Base-by-base conservation (phyloP, 2,113 vertebrate species). In the Ranitomeya variabilis region DNA sequence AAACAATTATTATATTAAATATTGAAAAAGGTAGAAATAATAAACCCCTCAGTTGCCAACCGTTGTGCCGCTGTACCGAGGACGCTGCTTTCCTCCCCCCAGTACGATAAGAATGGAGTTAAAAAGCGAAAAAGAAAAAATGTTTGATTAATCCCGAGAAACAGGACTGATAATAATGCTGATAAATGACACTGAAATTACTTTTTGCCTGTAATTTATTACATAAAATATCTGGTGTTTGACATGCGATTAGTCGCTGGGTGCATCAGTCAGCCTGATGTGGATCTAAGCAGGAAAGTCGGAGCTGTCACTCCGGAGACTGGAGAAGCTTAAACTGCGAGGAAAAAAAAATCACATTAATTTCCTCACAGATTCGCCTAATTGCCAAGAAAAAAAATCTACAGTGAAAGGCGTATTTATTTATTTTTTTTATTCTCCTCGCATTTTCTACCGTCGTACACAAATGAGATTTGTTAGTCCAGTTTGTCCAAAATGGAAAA, bases 161-260 rank as follows among this genome's bases (percentile, higher is more conserved):
- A 95, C 94, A 95, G 95, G 95, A 96, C 94, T 96, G 95, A 96
- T 96, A 96, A 96, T 96, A 96, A 96, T 96, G 95, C 95, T 96
- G 95, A 96, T 96, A 96, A 96, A 96, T 96, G 95, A 96, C 95
- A 95, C 95, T 93, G 95, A 95, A 96, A 96, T 96, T 95, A 96
- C 95, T 96, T 95, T 95, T 95, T 94, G 95, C 78, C 92, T 90
- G 95, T 96, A 96, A 96, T 96, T 96, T 96, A 96, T 96, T 96
- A 96, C 95, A 95, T 95, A 95, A 96, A 96, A 96, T 96, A 96
- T 96, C 95, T 96, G 95, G 96, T 96, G 95, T 96, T 96, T 96
- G 96, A 96, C 95, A 95, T 93, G 93, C 92, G 95, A 96, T 96
- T 96, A 96, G 95, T 96, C 95, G 95, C 94, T 94, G 90, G 95